phyloP scores from a whole-genome alignment of 2,113 vertebrate species.

The Calcarius ornatus region DNA sequence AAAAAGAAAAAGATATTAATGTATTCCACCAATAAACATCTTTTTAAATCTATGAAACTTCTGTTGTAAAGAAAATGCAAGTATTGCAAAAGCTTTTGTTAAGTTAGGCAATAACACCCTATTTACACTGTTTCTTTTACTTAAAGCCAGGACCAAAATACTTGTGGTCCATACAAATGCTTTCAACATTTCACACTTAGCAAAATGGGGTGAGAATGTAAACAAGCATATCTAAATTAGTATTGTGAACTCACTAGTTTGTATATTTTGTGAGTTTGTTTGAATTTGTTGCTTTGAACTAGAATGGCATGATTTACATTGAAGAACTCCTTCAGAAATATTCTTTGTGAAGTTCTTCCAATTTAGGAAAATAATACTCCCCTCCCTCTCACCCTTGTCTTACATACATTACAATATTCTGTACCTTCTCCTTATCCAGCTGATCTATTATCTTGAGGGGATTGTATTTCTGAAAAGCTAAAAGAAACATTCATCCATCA shows the following conservation, averaged over 20 bases:
- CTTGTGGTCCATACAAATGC: not conserved
- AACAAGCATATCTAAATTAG: conserved; percentile 40
- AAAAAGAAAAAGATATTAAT: not conserved
- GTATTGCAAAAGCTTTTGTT: not conserved
- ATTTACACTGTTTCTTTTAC: not conserved
- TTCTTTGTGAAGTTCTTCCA: conserved; percentile 56
- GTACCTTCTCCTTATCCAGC: not conserved
- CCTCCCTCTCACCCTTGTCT: not conserved
- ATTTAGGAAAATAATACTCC: not conserved
- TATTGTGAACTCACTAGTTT: conserved; percentile 37
- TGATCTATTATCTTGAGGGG: not conserved
- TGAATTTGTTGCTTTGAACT: conserved; percentile 57
- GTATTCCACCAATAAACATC: not conserved
- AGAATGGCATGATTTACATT: conserved; percentile 13
- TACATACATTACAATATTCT: not conserved
- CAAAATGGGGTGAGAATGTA: conserved; percentile 49
- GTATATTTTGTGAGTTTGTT: conserved; percentile 53
- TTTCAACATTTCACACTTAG: conserved; percentile 28
- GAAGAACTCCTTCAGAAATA: conserved; percentile 30
- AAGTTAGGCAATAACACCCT: conserved; percentile 1
- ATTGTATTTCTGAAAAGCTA: not conserved
- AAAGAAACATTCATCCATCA: not conserved
- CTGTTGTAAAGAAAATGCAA: not conserved
- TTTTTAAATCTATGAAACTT: conserved; percentile 40
- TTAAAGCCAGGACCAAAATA: conserved; percentile 25